Percentiles rank a stretch among this genome's conserved stretches.
Conservation (phyloP, 1,140 invertebrate species). For the Brachionus manjavacas region DNA sequence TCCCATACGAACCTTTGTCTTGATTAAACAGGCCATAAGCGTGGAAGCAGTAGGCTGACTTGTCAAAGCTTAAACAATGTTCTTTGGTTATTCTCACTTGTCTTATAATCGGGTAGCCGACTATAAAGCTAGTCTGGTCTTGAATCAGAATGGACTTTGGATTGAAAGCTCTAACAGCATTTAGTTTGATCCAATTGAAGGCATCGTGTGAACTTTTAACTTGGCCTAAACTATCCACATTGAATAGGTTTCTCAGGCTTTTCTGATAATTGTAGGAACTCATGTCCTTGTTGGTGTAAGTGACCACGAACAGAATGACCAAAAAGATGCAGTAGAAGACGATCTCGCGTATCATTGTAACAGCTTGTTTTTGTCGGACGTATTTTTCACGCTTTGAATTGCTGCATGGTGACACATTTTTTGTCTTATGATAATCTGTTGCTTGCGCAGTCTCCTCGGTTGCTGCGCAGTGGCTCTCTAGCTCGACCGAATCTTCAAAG, state of each 20-base stretch:
- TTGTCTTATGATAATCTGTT: neutral
- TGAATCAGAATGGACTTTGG: constrained; percentile 56
- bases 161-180: constrained; percentile 45
- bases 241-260: constrained; percentile 56
- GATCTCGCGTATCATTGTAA: constrained; percentile 49
- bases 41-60: neutral
- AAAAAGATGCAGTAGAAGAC: constrained; percentile 45
- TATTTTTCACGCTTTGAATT: constrained; percentile 7
- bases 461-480: constrained; percentile 49
- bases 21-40: constrained; percentile 1
- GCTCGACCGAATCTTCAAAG: constrained; percentile 55
- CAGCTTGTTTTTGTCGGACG: neutral
- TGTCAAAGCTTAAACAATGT: neutral
- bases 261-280: constrained; percentile 54
- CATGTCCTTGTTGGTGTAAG: neutral
- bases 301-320: neutral
- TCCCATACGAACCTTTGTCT: neutral
- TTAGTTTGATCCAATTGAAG: constrained; percentile 36
- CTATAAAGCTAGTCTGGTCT: constrained; percentile 60
- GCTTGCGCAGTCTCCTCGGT: neutral
- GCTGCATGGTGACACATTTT: neutral
- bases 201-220: neutral
- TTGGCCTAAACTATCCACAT: constrained; percentile 30
- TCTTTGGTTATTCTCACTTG: constrained; percentile 54
- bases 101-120: constrained; percentile 61